Conservation (phyloP, 2,797 vertebrate genomes). For the Halcyon chelicuti region DNA sequence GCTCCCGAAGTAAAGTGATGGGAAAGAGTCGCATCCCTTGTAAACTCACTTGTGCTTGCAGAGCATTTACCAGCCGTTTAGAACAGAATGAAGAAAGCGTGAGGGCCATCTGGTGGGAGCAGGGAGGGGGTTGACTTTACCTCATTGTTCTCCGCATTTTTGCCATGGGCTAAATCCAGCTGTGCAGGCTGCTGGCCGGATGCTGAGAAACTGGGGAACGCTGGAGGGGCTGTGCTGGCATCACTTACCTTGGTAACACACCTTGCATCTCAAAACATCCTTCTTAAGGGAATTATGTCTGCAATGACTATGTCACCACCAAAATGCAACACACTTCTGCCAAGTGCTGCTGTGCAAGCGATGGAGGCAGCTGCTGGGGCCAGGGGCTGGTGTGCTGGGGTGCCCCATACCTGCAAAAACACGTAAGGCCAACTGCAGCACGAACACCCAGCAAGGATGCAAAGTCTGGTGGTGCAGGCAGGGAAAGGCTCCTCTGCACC, state of each 20-base stretch:
- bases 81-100: neutral
- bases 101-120: constrained; percentile 61
- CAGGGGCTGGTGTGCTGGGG: fast-evolving
- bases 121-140: neutral
- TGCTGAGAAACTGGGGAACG: fast-evolving
- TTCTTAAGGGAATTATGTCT: neutral
- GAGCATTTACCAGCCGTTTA: neutral
- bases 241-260: fast-evolving
- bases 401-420: neutral
- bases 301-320: fast-evolving
- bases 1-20: fast-evolving
- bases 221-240: neutral
- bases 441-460: neutral
- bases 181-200: fast-evolving
- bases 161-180: neutral
- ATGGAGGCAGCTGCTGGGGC: neutral
- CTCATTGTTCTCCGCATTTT: neutral
- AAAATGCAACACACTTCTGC: fast-evolving
- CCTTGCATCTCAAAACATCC: neutral
- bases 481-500: neutral
- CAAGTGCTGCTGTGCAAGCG: fast-evolving
- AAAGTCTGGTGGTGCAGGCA: neutral
- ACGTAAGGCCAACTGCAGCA: fast-evolving
- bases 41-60: neutral
- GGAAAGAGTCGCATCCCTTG: neutral